Base-by-base conservation (phyloP, 2,888 invertebrate genomes). In the Agelastica alni region DNA sequence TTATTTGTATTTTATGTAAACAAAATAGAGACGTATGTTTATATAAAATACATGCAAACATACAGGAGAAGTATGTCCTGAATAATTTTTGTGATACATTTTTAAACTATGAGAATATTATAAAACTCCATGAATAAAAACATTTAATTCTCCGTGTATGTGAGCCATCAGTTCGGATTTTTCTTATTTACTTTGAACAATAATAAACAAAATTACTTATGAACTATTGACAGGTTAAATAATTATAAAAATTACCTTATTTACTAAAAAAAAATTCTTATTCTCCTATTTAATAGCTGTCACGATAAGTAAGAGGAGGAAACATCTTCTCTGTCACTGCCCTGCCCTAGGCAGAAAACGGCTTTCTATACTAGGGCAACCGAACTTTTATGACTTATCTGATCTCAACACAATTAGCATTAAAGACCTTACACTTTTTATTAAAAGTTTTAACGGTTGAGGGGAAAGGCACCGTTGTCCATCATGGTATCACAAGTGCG, bases 61-160 rank as follows among this genome's bases (percentile, higher is more conserved):
- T 66, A 58, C 64, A 61, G 66, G 60, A 66, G 66, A 66, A 64
- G 63, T 62, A 59, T 56, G 52, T 14, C 10, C 12, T 12, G 41
- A 16, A 32, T 18, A 20, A 30, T 16, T 36, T 9, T 14, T 26
- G 30, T 30, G 18, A 12, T 16, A 20, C 17, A 39, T 32, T 13
- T 1, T 13, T 32, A 13, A 37, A 20, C 4, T 16, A 9, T 28
- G 16, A 37, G 1, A 7, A 41, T 18, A 51, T n/a, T 49, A 48
- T 17, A 6, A 28, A 10, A 28, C 13, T 39, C 13, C 13, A 9
- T 16, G 10, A 31, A 48, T 37, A 41, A 49, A 20, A 34, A 31
- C 32, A 39, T 52, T 59, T 56, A 59, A 62, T 65, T 64, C 65
- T 65, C 65, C 65, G 37, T 60, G 64, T 58, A 65, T 45, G 65